Percentiles rank a stretch among this genome's conserved stretches.
These are phyloP conservation scores for Nyctalus aviator DNA, from an alignment of 2,797 vertebrate genomes.

Conservation along the genomic window DNA sequence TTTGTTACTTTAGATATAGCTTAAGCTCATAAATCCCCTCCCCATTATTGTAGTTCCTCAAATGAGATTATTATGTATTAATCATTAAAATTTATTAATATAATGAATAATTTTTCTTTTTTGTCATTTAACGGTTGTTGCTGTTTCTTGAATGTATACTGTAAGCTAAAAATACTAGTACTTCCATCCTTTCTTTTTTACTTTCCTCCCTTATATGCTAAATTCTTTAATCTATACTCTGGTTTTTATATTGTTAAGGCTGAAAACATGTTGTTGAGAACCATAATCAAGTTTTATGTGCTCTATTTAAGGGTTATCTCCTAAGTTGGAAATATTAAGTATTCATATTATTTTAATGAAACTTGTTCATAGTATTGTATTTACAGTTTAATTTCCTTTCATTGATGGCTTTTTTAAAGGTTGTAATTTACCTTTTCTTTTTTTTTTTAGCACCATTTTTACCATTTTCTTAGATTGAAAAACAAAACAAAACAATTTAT, in stretches of 20 bases:
- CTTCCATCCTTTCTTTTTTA: not conserved
- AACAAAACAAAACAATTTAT: not conserved
- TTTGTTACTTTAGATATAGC: not conserved
- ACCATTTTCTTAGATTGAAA: constrained; percentile 34
- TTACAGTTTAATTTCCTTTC: constrained; percentile 46
- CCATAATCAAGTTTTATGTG: constrained; percentile 17
- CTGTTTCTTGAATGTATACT: not conserved
- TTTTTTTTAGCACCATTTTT: not conserved
- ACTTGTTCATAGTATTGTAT: not conserved
- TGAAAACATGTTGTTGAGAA: constrained; percentile 39
- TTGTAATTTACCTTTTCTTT: constrained; percentile 1
- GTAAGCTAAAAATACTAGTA: not conserved
- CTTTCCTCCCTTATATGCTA: not conserved
- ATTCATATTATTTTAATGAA: not conserved
- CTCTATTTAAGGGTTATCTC: constrained; percentile 33
- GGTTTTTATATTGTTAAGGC: constrained; percentile 41
- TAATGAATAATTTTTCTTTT: constrained; percentile 1
- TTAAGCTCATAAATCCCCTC: not conserved
- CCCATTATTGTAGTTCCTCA: constrained; percentile 19
- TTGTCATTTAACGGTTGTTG: not conserved
- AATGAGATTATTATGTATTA: not conserved
- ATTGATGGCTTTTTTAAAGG: not conserved
- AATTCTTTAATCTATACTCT: not conserved
- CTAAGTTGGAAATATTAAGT: not conserved
- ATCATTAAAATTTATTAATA: not conserved